Base-by-base conservation (phyloP, 2,888 invertebrate genomes). In the Drosophila bunnanda region DNA sequence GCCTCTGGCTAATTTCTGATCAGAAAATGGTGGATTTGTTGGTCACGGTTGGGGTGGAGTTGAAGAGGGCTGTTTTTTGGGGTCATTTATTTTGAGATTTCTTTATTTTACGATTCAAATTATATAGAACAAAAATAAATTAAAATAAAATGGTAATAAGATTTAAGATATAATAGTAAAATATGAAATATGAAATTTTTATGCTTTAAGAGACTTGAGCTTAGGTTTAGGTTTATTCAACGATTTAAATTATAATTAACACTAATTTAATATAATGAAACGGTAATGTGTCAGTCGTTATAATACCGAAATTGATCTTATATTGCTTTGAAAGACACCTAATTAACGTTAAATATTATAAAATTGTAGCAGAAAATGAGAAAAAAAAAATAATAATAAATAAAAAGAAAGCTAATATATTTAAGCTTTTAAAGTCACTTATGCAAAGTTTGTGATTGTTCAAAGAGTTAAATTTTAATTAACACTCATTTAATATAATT, bases 1-100 rank as follows among this genome's bases (percentile, higher is more conserved):
- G 67, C 38, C 46, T 50, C 36, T 22, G 48, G 69, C 69, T 48
- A 67, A 67, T 67, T 68, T 34, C 28, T 41, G 68, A 55, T 39
- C 69, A 41, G 39, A 68, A 54, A 68, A 67, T 48, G 66, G 65
- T 36, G 64, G 50, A 25, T 44, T 38, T 32, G n/a, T 53, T 32
- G 43, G 52, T 36, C 43, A 52, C 36, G 50, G 64, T 52, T 34
- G 34, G 28, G 15, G 25, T 28, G 41, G 20, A 25, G 22, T 22
- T 15, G n/a, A 50, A 15, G 32, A 50, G 8, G 15, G 9, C 1
- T 32, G 22, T 32, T 8, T 15, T 13, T 30, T 17, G 48, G 46
- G 46, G 12, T 48, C 28, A 17, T 17, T 4, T 30, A 4, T 12
- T 28, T 0, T 7, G n/a, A n/a, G n/a, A 3, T 12, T 12, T 46